These are phyloP conservation scores for Atopsyche davidsoni DNA, from an alignment of 1,140 invertebrate species.

Conservation along the genomic window DNA sequence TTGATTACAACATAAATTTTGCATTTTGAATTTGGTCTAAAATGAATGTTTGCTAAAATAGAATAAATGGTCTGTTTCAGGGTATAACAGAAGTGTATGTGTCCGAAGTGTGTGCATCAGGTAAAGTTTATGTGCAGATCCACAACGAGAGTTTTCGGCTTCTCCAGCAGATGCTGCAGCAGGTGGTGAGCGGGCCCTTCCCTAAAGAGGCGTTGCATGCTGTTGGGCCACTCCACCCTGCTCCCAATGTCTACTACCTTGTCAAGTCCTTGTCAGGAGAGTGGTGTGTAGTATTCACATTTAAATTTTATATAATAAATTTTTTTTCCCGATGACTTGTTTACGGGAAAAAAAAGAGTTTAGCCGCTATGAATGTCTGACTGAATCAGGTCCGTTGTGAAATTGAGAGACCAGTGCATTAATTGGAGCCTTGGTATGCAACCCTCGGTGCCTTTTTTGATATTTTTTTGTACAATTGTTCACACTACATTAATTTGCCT, in stretches of 20 bases:
- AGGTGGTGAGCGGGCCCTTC: constrained; percentile 15
- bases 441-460: not conserved
- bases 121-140: constrained; percentile 22
- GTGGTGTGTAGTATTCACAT: constrained; percentile 14
- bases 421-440: no score
- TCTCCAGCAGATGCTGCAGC: constrained; percentile 21
- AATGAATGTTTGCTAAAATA: constrained; percentile 34
- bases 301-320: not conserved
- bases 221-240: constrained; percentile 13
- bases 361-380: not conserved
- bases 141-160: constrained; percentile 21
- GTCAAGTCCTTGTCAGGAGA: constrained; percentile 23
- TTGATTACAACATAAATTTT: constrained; percentile 23
- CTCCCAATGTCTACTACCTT: constrained; percentile 17
- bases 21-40: constrained; percentile 31
- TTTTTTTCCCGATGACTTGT: no score
- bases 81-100: constrained; percentile 17
- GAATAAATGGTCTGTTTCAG: constrained; percentile 31
- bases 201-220: constrained; percentile 23
- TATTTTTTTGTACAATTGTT: no score
- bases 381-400: not conserved
- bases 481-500: no score
- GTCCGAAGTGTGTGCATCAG: constrained; percentile 13
- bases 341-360: not conserved
- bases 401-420: not conserved